Conservation (phyloP, 2,888 invertebrate genomes). For the Drosophila cyrtoloma region DNA sequence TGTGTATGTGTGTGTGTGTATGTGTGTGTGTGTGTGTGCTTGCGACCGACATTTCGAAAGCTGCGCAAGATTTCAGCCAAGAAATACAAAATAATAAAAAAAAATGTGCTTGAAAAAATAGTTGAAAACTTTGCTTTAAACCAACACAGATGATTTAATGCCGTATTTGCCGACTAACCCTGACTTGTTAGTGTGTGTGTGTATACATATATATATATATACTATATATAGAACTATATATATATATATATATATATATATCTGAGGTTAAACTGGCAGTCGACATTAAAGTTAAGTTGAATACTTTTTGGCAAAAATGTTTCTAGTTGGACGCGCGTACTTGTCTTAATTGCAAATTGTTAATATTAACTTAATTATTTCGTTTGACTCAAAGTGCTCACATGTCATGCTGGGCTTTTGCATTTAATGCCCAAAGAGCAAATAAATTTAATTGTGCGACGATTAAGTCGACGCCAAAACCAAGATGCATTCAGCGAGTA, state of each 20-base stretch:
- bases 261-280: slow-evolving; percentile 56
- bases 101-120: slow-evolving; percentile 11
- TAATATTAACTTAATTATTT: slow-evolving; percentile 58
- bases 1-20: not conserved
- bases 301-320: slow-evolving; percentile 52
- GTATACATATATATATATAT: not conserved
- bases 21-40: slow-evolving; percentile 8
- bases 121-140: slow-evolving; percentile 32
- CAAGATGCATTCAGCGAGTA: slow-evolving; percentile 57
- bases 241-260: not conserved
- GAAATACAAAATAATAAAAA: not conserved
- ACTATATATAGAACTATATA: not conserved
- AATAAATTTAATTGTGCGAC: slow-evolving; percentile 73
- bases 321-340: slow-evolving; percentile 58
- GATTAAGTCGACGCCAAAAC: slow-evolving; percentile 52
- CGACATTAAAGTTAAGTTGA: slow-evolving; percentile 35
- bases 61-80: slow-evolving; percentile 41
- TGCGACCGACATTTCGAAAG: slow-evolving; percentile 59
- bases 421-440: slow-evolving; percentile 63
- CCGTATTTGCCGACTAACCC: slow-evolving; percentile 35
- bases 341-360: slow-evolving; percentile 62
- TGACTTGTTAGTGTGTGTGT: slow-evolving; percentile 19
- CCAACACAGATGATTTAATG: slow-evolving; percentile 31
- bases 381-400: slow-evolving; percentile 33
- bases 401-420: slow-evolving; percentile 61